These are phyloP conservation scores for Amblyteles armatorius DNA, from an alignment of 2,888 invertebrate genomes.

Conservation along the genomic window DNA sequence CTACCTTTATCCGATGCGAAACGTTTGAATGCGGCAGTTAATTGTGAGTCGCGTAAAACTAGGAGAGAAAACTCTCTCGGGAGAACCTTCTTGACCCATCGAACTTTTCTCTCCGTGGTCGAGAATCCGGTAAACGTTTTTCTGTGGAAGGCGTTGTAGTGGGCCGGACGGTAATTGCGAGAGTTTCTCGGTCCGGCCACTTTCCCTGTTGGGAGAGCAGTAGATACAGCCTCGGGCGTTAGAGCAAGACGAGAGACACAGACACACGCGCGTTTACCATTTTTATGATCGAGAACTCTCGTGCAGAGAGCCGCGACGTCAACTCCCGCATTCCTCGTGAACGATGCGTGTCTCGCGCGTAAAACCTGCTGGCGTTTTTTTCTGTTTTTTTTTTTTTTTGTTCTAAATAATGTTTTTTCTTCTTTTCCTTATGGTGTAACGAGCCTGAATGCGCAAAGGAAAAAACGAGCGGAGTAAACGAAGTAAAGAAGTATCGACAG, in stretches of 20 bases:
- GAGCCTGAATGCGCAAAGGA: background rate
- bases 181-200: slow-evolving; percentile 20
- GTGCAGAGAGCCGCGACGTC: background rate
- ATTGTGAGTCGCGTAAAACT: too few species aligned
- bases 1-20: too few species aligned
- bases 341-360: slow-evolving; percentile 1
- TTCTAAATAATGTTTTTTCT: background rate
- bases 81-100: slow-evolving; percentile 59
- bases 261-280: background rate
- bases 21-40: too few species aligned
- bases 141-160: slow-evolving; percentile 1
- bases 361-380: slow-evolving; percentile 14
- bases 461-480: slow-evolving; percentile 1
- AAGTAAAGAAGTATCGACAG: slow-evolving; percentile 21
- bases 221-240: background rate
- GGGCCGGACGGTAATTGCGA: background rate
- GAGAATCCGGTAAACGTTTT: slow-evolving; percentile 1
- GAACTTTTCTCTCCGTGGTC: slow-evolving; percentile 17
- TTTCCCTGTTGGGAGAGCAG: slow-evolving; percentile 27
- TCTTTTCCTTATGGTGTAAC: slow-evolving; percentile 31
- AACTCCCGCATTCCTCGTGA: slow-evolving; percentile 23
- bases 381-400: too few species aligned
- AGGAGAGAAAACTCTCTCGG: background rate
- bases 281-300: background rate
- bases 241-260: slow-evolving; percentile 10